Base-by-base conservation (phyloP, 2,797 vertebrate genomes). In the Tokudaia muenninki region DNA sequence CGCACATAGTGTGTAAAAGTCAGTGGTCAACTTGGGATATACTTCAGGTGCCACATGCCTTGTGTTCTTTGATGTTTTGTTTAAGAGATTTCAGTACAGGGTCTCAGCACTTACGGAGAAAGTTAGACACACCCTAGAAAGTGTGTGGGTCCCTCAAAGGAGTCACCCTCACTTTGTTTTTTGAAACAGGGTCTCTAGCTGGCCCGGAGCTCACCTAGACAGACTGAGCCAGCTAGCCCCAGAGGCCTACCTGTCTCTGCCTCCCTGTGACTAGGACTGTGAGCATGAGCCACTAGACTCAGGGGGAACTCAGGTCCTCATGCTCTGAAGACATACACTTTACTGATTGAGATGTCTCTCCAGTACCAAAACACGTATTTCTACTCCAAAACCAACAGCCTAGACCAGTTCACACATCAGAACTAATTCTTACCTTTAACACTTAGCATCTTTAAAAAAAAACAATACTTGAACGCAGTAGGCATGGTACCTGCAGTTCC, bases 371-470 rank as follows among this genome's bases (percentile, higher is more conserved):
- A 59, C 24, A 37, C 44, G 26, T 75, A 65, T 82, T 93, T 96
- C 63, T 86, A 72, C 44, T 96, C n/a, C n/a, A 92, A 61, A 84
- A 95, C 10, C 82, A 26, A 80, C 17, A 83, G 29, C 67, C 41
- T 81, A 93, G 77, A 93, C 22, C 41, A 87, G 29, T 74, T 91
- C 37, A 83, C 14, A 50, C 65, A 77, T 59, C n/a, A 93, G 47
- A 96, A 96, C 83, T 88, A 92, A 90, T 50, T 94, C 41, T 89
- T 91, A 61, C 89, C 90, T 70, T n/a, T 70, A 96, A 89, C 14
- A 91, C 47, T 26, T 81, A 77, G 47, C 24, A 93, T 16, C 34
- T 93, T 47, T 59, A 31, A 59, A 82, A 82, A 55, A 52, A 78
- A 79, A 37, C 34, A n/a, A 70, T n/a, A 89, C 29, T 93, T 77